Base-by-base conservation (phyloP, 2,113 vertebrate species). In the Rhineura floridana region DNA sequence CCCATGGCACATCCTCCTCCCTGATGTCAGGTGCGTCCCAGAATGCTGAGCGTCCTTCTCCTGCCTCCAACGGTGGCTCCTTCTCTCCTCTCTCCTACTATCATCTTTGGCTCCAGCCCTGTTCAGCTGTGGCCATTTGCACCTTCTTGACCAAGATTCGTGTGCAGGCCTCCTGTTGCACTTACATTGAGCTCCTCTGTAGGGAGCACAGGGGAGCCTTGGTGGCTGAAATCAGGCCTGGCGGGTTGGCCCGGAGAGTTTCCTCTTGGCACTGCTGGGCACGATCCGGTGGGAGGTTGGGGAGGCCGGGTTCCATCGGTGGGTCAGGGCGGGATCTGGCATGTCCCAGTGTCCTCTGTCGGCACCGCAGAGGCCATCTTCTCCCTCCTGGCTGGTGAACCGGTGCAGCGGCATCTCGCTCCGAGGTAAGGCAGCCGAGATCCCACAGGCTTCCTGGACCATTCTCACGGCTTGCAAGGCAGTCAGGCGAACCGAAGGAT, bases 221-320 rank as follows among this genome's bases (percentile, higher is more conserved):
- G 50, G 36, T 21, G 0, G 48, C 0, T 39, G 17, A 42, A 1
- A 33, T 89, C 55, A 81, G 13, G 83, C 25, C 10, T 81, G 83
- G 10, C 55, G 88, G 1, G 8, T 1, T 1, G 83, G 3, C 42
- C 62, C 65, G 0, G 83, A 19, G 0, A 25, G 15, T 2, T 83
- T 70, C 59, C 65, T 48, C 88, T 42, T 65, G 67, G 25, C 1
- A 1, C 13, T 21, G 15, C 76, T 80, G 36, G 33, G 12, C 4
- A 81, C 76, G 3, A 88, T 52, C 69, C 69, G 23, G 28, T 89
- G 83, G 44, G 88, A 89, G 28, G 69, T 44, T 0, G 83, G 67
- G 4, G 63, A 73, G 10, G 52, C 36, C 1, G 88, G 83, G 12
- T 85, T 85, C 83, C 83, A 89, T 1, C 30, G 52, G 83, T 85